Evolutionary conservation across 2,888 invertebrate species (phyloP), one percentile per base, ranked within the genome.

Genomic region (Dusona sp.): DNA sequence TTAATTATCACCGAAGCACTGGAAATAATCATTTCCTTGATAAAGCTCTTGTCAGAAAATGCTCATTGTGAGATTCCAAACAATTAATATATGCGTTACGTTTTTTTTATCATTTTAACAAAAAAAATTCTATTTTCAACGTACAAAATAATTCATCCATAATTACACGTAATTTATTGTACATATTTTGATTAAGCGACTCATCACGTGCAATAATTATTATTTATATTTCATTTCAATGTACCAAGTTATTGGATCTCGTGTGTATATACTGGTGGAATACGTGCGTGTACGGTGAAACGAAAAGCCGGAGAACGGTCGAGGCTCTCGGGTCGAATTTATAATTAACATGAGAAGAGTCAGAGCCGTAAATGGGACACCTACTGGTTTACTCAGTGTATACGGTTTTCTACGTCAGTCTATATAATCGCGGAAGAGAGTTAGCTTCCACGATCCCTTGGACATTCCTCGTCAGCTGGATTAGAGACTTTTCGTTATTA

Each of bases 311-410:
- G 64, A 74, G 77, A 78, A 75, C 81, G 74, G 25, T 51, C 83
- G 78, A 77, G 57, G 80, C 42, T 88, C 90, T 89, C 85, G 88
- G 90, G 89, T 89, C 90, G 90, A 90, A 91, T 91, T 92, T 91
- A 92, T 91, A 91, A 91, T 91, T 92, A 92, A 91, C 92, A 88
- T 75, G 79, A 64, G 83, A 83, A 88, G 89, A 79, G 79, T 61
- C 70, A 74, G 33, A 54, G 78, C 88, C 79, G 91, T 90, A 92
- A 92, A 92, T 90, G 91, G 92, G 90, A 92, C 91, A 90, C 89
- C 90, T 85, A 89, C 89, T 88, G 88, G 90, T 81, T 61, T 64
- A 38, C 64, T 54, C 51, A 33, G 64, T 84, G 33, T 82, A 68
- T 72, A 80, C 78, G 84, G 72, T 80, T 86, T 73, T 61, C 74